Conservation (phyloP, 2,113 vertebrate genomes). For the Hippoglossus stenolepis region DNA sequence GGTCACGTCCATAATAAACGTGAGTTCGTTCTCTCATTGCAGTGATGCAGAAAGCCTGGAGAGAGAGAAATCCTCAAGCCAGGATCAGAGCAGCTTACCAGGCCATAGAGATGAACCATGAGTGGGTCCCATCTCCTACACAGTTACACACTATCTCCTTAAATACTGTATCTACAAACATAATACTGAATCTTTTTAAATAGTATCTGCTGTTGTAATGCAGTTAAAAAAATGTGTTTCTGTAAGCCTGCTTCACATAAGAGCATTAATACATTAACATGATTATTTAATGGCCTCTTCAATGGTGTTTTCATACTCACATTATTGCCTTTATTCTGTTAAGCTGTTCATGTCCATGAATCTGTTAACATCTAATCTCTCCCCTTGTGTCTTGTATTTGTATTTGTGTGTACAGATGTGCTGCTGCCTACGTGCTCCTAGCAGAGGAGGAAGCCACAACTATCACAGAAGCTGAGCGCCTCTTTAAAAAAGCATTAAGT, state of each 20-base stretch:
- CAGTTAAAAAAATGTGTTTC: no score
- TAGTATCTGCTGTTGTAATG: background rate
- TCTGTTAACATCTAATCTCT: background rate
- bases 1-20: constrained; percentile 36
- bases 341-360: background rate
- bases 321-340: background rate
- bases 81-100: constrained; percentile 96
- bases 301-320: background rate
- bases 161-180: background rate
- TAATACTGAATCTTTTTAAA: background rate
- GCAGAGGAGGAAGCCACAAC: constrained; percentile 98
- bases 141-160: background rate
- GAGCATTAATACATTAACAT: background rate
- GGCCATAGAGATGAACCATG: constrained; percentile 95
- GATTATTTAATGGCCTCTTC: background rate
- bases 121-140: constrained; percentile 85
- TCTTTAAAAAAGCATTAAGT: constrained; percentile 95
- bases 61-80: constrained; percentile 96
- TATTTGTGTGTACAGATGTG: constrained; percentile 85
- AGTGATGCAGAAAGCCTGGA: constrained; percentile 99
- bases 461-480: constrained; percentile 95
- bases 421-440: constrained; percentile 94
- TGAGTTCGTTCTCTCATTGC: constrained; percentile 58
- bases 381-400: background rate
- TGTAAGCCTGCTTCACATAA: background rate